These are phyloP conservation scores for Cataglyphis rosenhaueri DNA, from an alignment of 2,888 invertebrate genomes.

Conservation along the genomic window DNA sequence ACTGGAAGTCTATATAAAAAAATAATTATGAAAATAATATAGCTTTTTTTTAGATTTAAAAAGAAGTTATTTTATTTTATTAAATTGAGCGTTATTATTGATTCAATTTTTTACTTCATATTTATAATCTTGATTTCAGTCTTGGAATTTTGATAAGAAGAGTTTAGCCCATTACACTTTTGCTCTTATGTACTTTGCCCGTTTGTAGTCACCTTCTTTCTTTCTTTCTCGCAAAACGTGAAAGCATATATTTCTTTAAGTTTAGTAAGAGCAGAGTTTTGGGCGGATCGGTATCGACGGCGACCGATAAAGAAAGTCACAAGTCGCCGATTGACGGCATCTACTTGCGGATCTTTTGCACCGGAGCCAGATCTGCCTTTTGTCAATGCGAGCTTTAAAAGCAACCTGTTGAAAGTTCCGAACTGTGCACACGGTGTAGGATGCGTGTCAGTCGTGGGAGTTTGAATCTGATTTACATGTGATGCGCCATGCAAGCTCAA, in stretches of 20 bases:
- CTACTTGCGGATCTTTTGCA: constrained; percentile 38
- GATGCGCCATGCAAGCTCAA: constrained; percentile 41
- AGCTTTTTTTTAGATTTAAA: not conserved
- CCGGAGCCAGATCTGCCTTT: constrained; percentile 43
- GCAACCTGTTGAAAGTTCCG: constrained; percentile 67
- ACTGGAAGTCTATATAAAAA: not conserved
- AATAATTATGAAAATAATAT: not conserved
- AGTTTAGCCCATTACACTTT: not conserved
- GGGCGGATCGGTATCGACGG: not conserved
- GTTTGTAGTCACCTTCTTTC: not conserved
- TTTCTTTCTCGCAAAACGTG: not conserved
- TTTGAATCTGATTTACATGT: constrained; percentile 54
- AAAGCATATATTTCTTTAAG: not conserved
- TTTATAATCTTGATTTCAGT: not conserved
- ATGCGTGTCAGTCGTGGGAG: constrained; percentile 51
- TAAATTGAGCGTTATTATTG: not conserved
- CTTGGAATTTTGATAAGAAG: not conserved
- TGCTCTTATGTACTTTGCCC: not conserved
- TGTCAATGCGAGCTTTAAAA: constrained; percentile 65
- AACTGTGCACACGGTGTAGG: constrained; percentile 49
- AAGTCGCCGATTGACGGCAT: constrained; percentile 18
- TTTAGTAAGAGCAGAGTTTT: not conserved
- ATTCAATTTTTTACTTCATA: not conserved
- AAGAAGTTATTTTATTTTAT: not conserved
- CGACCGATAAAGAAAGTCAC: constrained; percentile 6